phyloP scores from a whole-genome alignment of 2,888 invertebrate species.

The Hipparchia semele region DNA sequence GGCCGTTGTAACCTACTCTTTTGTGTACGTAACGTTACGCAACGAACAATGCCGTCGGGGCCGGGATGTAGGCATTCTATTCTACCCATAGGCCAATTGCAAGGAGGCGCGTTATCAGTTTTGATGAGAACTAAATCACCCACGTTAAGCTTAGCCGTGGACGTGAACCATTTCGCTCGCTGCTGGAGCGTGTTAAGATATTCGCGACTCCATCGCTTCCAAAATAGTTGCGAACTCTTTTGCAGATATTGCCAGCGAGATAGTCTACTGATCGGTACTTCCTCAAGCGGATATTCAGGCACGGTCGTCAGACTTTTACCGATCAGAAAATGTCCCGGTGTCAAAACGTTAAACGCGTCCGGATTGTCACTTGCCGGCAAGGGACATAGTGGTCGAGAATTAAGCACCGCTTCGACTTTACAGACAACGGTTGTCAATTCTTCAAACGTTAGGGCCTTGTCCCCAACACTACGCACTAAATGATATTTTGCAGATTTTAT shows the following conservation, averaged over 20 bases:
- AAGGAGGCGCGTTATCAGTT: neutral
- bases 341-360: neutral
- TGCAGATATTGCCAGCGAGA: too few relatives aligned
- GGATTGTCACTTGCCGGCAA: neutral
- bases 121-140: neutral
- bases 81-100: neutral
- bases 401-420: neutral
- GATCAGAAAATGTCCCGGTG: neutral
- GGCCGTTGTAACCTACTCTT: neutral
- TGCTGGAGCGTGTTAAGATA: neutral
- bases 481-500: neutral
- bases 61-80: neutral
- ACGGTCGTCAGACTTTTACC: neutral
- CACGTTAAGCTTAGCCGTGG: neutral
- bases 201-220: neutral
- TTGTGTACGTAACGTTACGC: neutral
- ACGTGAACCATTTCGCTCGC: neutral
- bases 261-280: too few relatives aligned
- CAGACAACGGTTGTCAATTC: neutral
- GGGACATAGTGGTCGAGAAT: neutral
- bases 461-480: neutral
- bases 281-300: too few relatives aligned
- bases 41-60: constrained; percentile 1
- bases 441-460: neutral
- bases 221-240: neutral